Conservation (phyloP, 2,797 vertebrate species). For the Gymnoscopelus braueri region DNA sequence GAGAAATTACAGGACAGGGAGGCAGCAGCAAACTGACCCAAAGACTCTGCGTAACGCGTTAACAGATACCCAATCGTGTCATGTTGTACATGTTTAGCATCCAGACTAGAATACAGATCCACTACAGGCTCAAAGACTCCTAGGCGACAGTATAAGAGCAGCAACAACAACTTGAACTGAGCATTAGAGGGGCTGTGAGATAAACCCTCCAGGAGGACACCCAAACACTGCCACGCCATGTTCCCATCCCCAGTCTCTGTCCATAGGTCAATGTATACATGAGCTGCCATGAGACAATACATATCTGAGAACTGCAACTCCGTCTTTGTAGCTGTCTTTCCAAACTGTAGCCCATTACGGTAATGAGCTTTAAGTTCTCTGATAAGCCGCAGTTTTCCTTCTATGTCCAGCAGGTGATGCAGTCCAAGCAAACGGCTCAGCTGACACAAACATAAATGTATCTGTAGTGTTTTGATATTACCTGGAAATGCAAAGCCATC, state of each 20-base stretch:
- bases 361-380: constrained; percentile 90
- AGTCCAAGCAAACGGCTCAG: constrained; percentile 90
- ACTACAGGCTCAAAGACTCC: constrained; percentile 95
- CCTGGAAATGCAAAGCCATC: constrained; percentile 82
- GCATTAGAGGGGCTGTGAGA: constrained; percentile 91
- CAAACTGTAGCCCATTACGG: constrained; percentile 91
- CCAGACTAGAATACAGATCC: constrained; percentile 95
- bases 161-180: constrained; percentile 96
- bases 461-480: constrained; percentile 90
- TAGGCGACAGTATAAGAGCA: constrained; percentile 93
- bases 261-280: constrained; percentile 93
- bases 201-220: constrained; percentile 90
- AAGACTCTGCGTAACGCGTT: constrained; percentile 91
- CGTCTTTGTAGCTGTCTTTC: constrained; percentile 92
- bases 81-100: constrained; percentile 97
- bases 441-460: constrained; percentile 92
- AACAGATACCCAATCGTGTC: constrained; percentile 98
- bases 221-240: constrained; percentile 88
- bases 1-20: constrained; percentile 98
- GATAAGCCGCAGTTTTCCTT: constrained; percentile 85
- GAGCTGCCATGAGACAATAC: constrained; percentile 95
- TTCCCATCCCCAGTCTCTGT: constrained; percentile 87
- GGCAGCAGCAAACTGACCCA: constrained; percentile 95
- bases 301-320: constrained; percentile 97
- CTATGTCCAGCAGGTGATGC: constrained; percentile 84